Evolutionary conservation across 2,888 invertebrate species (phyloP).

Genomic region (Galeopsomyia nigrocyanea): DNA sequence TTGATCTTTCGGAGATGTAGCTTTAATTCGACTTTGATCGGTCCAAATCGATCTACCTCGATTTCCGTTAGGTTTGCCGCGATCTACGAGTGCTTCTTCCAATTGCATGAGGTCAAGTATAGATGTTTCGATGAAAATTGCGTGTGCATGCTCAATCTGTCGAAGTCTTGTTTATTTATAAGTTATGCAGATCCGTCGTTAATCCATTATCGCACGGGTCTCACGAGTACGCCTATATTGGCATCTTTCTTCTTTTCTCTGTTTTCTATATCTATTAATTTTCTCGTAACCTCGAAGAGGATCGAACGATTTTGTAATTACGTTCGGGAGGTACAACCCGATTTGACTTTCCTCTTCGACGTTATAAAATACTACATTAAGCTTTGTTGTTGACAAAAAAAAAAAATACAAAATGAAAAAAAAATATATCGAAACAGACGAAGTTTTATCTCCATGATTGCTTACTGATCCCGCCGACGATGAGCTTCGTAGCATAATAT

Average conservation of each 20-base stretch:
- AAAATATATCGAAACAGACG: slow-evolving; percentile 40
- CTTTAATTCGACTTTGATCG: neutral
- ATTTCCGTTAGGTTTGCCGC: slow-evolving; percentile 1
- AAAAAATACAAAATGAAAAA: slow-evolving; percentile 37
- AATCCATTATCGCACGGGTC: slow-evolving; percentile 59
- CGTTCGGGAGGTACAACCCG: slow-evolving; percentile 38
- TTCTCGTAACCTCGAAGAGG: slow-evolving; percentile 8
- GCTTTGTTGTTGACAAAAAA: slow-evolving; percentile 39
- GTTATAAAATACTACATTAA: slow-evolving; percentile 22
- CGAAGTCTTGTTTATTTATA: neutral
- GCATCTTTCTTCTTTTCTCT: slow-evolving; percentile 31
- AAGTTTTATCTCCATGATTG: slow-evolving; percentile 59
- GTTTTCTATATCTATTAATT: neutral
- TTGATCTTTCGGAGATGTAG: neutral
- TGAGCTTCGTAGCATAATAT: slow-evolving; percentile 41
- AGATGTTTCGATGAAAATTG: neutral
- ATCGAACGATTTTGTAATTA: slow-evolving; percentile 16
- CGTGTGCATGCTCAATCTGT: neutral
- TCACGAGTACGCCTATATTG: slow-evolving; percentile 55
- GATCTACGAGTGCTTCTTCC: neutral
- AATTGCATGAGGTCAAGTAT: slow-evolving; percentile 7
- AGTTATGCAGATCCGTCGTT: slow-evolving; percentile 55
- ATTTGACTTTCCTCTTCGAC: slow-evolving; percentile 12
- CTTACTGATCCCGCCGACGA: slow-evolving; percentile 63
- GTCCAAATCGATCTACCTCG: neutral